Base-by-base conservation (phyloP, 2,797 vertebrate species). In the Crenuchus spilurus region DNA sequence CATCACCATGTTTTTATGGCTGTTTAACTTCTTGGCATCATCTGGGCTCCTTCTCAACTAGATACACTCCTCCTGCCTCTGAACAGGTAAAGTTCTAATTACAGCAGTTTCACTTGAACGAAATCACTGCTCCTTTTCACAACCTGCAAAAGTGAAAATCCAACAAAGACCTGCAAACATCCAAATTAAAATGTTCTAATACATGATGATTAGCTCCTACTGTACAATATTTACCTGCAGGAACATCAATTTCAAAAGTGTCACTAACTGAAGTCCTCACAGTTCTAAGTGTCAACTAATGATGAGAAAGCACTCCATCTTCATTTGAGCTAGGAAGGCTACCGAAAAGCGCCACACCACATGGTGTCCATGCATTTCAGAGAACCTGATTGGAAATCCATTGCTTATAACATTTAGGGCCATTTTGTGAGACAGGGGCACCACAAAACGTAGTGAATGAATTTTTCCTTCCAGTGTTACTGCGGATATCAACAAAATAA, bases 391-490 rank as follows among this genome's bases (percentile, higher is more conserved):
- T 42, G 24, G 71, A 79, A 74, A 68, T 65, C 24, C 49, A 37
- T 57, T 46, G 42, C 49, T 76, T 30, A 16, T 22, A 70, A 54
- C 37, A 65, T 62, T 51, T 16, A 63, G 57, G 6, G 31, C 48
- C 71, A 66, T 77, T 72, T 77, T 71, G 48, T 46, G 46, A 74
- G 52, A 70, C 20, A 65, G 42, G 63, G 77, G 74, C 58, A 75
- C 26, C 39, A 66, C 64, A 63, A 30, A 66, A 70, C 28, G 42
- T 57, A 71, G 69, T 58, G 35, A 66, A 48, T 46, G 42, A 73
- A 6, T 14, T 63, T 64, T 68, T 30, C 18, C 52, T 74, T 86
- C 81, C 82, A 81, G 82, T 80, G 79, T 83, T 81, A 70, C 48
- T 57, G 61, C 61, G 69, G 26, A 75, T 68, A 67, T 2, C 48